These are phyloP conservation scores for Pipra filicauda DNA, from an alignment of 2,113 vertebrate genomes.

Conservation along the genomic window DNA sequence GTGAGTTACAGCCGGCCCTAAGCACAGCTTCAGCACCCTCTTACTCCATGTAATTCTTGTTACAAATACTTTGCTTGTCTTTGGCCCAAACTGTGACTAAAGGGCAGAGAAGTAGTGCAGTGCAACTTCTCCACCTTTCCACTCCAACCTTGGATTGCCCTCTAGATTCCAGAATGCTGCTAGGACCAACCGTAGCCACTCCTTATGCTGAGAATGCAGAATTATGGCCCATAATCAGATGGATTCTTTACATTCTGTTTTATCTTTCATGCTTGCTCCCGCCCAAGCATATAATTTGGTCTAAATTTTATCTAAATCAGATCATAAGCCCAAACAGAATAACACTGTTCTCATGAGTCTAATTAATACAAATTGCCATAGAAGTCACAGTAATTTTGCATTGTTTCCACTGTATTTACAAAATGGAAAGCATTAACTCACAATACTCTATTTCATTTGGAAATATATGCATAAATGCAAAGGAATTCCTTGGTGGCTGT, in stretches of 20 bases:
- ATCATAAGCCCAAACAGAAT: conserved; percentile 19
- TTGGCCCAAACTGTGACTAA: neutral
- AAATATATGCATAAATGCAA: conserved; percentile 53
- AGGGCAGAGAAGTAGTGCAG: neutral
- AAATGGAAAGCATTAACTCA: conserved; percentile 42
- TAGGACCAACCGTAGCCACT: neutral
- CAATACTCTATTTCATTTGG: conserved; percentile 34
- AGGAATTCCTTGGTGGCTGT: conserved; percentile 23
- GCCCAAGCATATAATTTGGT: neutral
- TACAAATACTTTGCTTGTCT: neutral
- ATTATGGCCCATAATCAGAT: neutral
- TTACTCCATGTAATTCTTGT: neutral
- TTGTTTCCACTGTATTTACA: conserved; percentile 5
- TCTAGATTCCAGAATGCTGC: neutral
- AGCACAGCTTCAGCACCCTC: neutral
- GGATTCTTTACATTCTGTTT: neutral
- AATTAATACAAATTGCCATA: conserved; percentile 11
- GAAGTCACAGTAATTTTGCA: neutral
- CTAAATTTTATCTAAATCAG: neutral
- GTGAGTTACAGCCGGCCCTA: neutral
- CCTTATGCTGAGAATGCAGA: neutral
- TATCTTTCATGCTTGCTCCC: neutral
- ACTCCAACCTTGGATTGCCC: neutral
- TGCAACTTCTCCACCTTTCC: neutral
- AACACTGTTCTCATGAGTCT: neutral